These are phyloP conservation scores for Drosophila aff. DNA, from an alignment of 1,140 invertebrate species.

Conservation along the genomic window DNA sequence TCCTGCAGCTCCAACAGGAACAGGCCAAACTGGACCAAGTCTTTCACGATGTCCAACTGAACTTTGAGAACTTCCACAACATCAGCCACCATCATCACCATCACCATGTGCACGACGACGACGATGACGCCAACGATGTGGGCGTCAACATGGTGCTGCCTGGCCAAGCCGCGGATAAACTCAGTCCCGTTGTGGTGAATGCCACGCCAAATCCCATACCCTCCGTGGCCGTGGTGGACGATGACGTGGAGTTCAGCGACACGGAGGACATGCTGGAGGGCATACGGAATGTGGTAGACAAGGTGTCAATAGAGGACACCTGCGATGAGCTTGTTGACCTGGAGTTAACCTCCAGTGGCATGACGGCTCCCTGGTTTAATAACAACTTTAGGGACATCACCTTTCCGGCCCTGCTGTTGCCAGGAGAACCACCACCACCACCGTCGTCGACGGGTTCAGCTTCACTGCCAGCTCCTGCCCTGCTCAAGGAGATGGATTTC, in stretches of 20 bases:
- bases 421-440: constrained; percentile 65
- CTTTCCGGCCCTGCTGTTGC: constrained; percentile 56
- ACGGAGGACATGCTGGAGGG: constrained; percentile 94
- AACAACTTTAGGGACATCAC: constrained; percentile 78
- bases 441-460: constrained; percentile 1
- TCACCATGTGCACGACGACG: constrained; percentile 17
- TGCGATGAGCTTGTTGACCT: constrained; percentile 77
- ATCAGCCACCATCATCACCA: constrained; percentile 46
- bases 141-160: constrained; percentile 71
- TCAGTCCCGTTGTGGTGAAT: constrained; percentile 30
- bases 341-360: constrained; percentile 70
- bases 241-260: constrained; percentile 90
- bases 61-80: constrained; percentile 77
- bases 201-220: constrained; percentile 29
- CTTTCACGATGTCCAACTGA: constrained; percentile 76
- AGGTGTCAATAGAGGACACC: constrained; percentile 83
- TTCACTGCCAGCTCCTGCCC: constrained; percentile 1
- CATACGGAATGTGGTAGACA: constrained; percentile 89
- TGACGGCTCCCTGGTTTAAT: constrained; percentile 76
- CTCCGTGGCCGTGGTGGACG: constrained; percentile 50
- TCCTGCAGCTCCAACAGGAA: constrained; percentile 71
- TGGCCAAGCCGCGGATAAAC: constrained; percentile 50
- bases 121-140: constrained; percentile 46
- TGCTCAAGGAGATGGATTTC: constrained; percentile 49
- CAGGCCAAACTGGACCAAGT: constrained; percentile 81